phyloP scores from a whole-genome alignment of 2,113 vertebrate species.

The Pampusana beccarii region DNA sequence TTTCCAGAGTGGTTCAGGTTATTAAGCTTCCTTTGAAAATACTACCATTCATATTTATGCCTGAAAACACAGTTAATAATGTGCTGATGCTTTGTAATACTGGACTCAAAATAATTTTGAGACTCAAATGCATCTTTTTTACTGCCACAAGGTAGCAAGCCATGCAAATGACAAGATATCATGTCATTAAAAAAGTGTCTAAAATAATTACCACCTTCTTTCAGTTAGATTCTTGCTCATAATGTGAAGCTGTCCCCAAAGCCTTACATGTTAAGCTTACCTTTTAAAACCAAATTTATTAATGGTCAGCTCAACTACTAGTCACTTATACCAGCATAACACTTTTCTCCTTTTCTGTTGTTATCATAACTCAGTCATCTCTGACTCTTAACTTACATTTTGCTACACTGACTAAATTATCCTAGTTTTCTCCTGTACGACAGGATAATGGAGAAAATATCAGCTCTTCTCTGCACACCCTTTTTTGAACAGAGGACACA shows the following conservation, averaged over 20 bases:
- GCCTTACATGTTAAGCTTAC: neutral
- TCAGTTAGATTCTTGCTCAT: neutral
- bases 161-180: neutral
- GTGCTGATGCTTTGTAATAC: neutral
- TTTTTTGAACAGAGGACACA: neutral
- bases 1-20: neutral
- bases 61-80: constrained; percentile 8
- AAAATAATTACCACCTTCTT: neutral
- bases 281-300: neutral
- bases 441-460: neutral
- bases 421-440: neutral
- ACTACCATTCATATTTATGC: neutral
- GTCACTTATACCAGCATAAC: neutral
- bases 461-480: neutral
- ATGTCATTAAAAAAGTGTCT: neutral
- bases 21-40: constrained; percentile 40
- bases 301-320: neutral
- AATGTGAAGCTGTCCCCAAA: neutral
- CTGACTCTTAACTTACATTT: neutral
- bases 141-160: neutral
- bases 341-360: neutral
- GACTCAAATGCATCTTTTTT: neutral
- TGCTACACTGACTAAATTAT: neutral
- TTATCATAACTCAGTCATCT: neutral
- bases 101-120: neutral